Base-by-base conservation (phyloP, 2,888 invertebrate species). In the Plebejus anna region DNA sequence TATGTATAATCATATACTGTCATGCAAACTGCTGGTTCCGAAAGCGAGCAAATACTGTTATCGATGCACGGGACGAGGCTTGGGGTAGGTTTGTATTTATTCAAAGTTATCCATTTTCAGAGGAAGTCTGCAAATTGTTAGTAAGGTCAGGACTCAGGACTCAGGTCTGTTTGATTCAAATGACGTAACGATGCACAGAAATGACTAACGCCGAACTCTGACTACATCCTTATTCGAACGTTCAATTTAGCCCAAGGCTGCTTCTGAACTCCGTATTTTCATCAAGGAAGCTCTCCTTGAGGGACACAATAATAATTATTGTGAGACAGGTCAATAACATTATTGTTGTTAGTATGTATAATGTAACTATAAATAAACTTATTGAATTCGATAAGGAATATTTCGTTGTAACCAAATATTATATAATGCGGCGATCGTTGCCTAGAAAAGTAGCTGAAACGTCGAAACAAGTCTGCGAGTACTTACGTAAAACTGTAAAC, bases 121-220 rank as follows among this genome's bases (percentile, higher is more conserved):
- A 28, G 61, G 22, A 22, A 28, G 61, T 61, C 28, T 61, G 61
- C 28, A 32, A 32, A 13, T 66, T 66, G 13, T 32, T 66, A 32
- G 32, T 66, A 66, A 66, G 66, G 66, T 32, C 66, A 66, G 22
- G 22, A 22, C 22, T 22, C 22, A 22, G 22, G 22, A 22, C 22
- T 22, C 22, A 22, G 66, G 32, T 13, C 32, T 32, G 32, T 16
- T 32, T 32, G 28, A 61, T 28, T 61, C 61, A 28, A 61, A 61
- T 61, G 66, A 66, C 28, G 66, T 66, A 32, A 66, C 66, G 66
- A 66, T 32, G 66, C 32, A 36, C 66, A 66, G 32, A 66, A 32
- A 66, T 66, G 32, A 32, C 66, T 66, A 66, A 66, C 32, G 28
- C 66, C 66, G 28, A 66, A 32, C 13, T 66, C 32, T 36, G 66